Evolutionary conservation across 2,888 invertebrate genomes (phyloP), one percentile per base, ranked within the genome.

Genomic region (Eristalis arbustorum): DNA sequence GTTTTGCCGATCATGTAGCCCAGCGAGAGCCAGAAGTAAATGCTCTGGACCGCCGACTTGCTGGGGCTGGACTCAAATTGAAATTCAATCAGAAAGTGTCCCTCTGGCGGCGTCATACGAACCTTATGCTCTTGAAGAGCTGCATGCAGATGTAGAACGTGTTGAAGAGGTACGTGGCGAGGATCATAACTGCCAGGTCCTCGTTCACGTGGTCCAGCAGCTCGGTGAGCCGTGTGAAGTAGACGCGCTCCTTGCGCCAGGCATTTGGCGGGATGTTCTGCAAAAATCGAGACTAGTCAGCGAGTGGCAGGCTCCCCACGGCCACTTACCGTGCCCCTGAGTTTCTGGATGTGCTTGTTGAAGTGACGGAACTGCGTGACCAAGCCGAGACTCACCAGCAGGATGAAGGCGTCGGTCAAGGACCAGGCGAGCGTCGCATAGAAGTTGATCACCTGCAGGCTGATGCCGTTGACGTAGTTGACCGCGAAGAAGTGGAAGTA

Each of bases 71-170:
- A 71, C 61, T 25, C 42, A 69, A 76, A 67, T 8, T 49, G 1
- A 10, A 64, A 14, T 11, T 28, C 5, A 14, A 37, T 14, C 4
- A 14, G 11, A 28, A 22, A 13, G 49, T 8, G n/a, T n/a, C n/a
- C n/a, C n/a, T n/a, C 8, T 31, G 31, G 0, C 31, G 1, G 31
- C 10, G 6, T 18, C 63, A 59, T 49, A 82, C 94, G 93, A 92
- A 96, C 96, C 94, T 94, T 82, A 96, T 93, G 25, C 95, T 95
- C 89, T 95, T 93, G 89, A 95, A 95, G 3, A 96, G 93, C 89
- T 96, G 96, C 66, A 96, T 92, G 88, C 96, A 95, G 87, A 96
- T 95, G 89, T 96, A 96, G 90, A 95, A 96, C 25, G 95, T 93
- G 90, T 96, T 95, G 88, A 94, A 95, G 49, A 94, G 91, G 89